Conservation (phyloP, 2,888 invertebrate species). For the Tyria jacobaeae region DNA sequence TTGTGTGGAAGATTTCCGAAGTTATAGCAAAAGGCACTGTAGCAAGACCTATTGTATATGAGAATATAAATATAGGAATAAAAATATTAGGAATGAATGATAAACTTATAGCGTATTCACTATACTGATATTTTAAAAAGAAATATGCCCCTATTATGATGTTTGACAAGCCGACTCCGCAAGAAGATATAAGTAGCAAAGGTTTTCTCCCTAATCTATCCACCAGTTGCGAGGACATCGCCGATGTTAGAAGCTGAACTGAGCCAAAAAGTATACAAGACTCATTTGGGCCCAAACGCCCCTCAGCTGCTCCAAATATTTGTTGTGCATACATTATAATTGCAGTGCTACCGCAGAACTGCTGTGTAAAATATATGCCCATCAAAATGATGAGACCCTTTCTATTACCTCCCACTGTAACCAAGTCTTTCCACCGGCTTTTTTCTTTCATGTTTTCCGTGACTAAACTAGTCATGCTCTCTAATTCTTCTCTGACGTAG, state of each 20-base stretch:
- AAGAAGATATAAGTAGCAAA: slow-evolving; percentile 86
- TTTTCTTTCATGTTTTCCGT: slow-evolving; percentile 84
- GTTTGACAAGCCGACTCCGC: slow-evolving; percentile 84
- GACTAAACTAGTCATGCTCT: slow-evolving; percentile 83
- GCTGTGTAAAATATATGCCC: slow-evolving; percentile 87
- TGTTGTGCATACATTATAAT: slow-evolving; percentile 87
- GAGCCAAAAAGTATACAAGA: slow-evolving; percentile 85
- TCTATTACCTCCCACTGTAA: slow-evolving; percentile 80
- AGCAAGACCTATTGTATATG: slow-evolving; percentile 88
- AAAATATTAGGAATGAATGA: slow-evolving; percentile 87
- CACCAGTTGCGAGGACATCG: slow-evolving; percentile 85
- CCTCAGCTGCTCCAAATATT: slow-evolving; percentile 87
- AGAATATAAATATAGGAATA: slow-evolving; percentile 87
- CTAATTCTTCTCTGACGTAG: slow-evolving; percentile 85
- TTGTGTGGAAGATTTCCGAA: slow-evolving; percentile 88
- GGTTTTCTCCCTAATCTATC: slow-evolving; percentile 88
- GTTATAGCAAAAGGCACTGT: slow-evolving; percentile 88
- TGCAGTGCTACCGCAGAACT: slow-evolving; percentile 88
- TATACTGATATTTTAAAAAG: slow-evolving; percentile 79
- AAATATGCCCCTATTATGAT: slow-evolving; percentile 86
- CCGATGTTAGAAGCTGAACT: slow-evolving; percentile 85
- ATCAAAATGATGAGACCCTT: slow-evolving; percentile 87
- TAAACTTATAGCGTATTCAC: slow-evolving; percentile 76
- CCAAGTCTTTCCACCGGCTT: slow-evolving; percentile 80
- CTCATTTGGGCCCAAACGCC: slow-evolving; percentile 77